Percentiles rank a stretch among this genome's conserved stretches.
Evolutionary conservation across 2,797 vertebrate genomes (phyloP).

Genomic region (Chaetodon trifasciatus): DNA sequence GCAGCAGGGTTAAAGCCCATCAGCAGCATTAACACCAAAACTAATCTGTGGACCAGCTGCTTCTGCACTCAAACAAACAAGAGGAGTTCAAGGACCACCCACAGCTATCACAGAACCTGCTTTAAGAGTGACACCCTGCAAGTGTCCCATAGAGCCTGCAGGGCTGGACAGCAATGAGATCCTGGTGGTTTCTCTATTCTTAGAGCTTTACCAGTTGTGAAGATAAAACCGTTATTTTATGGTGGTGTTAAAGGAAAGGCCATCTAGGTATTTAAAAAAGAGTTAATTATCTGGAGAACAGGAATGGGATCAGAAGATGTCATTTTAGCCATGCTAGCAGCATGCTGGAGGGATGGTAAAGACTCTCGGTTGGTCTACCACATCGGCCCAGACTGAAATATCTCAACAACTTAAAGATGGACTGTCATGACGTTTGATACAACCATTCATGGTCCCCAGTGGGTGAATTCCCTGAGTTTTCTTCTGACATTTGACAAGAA

Average conservation of each 20-base stretch:
- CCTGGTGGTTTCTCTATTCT: not conserved
- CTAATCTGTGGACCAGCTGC: constrained; percentile 72
- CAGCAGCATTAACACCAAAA: constrained; percentile 54
- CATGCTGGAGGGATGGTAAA: not conserved
- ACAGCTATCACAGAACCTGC: constrained; percentile 11
- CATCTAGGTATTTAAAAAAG: not conserved
- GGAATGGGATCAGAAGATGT: not conserved
- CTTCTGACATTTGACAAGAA: too few relatives aligned
- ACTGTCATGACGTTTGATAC: not conserved
- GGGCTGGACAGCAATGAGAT: constrained; percentile 8
- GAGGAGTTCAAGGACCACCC: constrained; percentile 24
- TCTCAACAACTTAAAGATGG: not conserved
- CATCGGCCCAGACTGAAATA: not conserved
- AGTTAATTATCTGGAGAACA: not conserved
- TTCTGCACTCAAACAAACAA: constrained; percentile 21
- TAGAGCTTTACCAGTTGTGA: not conserved
- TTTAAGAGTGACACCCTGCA: constrained; percentile 12
- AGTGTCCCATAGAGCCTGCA: constrained; percentile 1
- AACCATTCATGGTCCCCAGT: not conserved
- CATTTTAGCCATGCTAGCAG: too few relatives aligned
- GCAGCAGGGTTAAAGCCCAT: constrained; percentile 45
- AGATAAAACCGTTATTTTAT: not conserved
- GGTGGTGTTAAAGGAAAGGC: not conserved
- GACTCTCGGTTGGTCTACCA: too few relatives aligned
- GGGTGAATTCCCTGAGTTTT: not conserved